These are phyloP conservation scores for Tyrannus savana DNA, from an alignment of 2,113 vertebrate species.

Conservation along the genomic window DNA sequence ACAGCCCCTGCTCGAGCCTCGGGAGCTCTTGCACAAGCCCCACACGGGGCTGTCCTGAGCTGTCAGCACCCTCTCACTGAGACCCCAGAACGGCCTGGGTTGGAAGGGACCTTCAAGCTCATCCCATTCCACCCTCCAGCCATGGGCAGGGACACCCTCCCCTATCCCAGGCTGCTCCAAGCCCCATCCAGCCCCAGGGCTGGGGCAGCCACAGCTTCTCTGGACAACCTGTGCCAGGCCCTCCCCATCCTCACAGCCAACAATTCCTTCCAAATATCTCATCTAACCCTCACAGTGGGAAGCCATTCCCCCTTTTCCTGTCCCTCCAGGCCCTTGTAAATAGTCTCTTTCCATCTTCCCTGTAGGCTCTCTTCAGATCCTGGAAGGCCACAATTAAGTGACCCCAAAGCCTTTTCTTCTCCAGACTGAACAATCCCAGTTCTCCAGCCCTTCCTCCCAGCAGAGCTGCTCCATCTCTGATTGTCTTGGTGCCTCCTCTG, in stretches of 20 bases:
- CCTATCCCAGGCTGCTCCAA: fast-evolving
- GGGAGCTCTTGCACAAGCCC: neutral
- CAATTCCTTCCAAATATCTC: neutral
- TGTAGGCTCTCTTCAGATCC: neutral
- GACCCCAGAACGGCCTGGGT: neutral
- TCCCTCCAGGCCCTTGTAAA: neutral
- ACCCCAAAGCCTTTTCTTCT: neutral
- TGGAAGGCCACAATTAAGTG: neutral
- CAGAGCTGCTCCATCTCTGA: neutral
- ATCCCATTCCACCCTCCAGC: neutral
- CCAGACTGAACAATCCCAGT: neutral
- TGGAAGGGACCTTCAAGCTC: neutral
- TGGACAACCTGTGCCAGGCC: neutral
- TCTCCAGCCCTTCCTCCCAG: neutral
- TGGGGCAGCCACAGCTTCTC: neutral
- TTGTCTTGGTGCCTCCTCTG: neutral
- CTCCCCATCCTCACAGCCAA: fast-evolving
- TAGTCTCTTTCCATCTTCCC: neutral
- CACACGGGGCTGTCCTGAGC: neutral
- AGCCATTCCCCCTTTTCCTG: neutral
- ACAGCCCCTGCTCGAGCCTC: neutral
- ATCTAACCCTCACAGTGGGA: fast-evolving
- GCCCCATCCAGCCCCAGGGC: fast-evolving
- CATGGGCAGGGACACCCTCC: neutral
- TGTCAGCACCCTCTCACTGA: neutral